Conservation (phyloP, 2,888 invertebrate species). For the Trileptium ribeirensis region DNA sequence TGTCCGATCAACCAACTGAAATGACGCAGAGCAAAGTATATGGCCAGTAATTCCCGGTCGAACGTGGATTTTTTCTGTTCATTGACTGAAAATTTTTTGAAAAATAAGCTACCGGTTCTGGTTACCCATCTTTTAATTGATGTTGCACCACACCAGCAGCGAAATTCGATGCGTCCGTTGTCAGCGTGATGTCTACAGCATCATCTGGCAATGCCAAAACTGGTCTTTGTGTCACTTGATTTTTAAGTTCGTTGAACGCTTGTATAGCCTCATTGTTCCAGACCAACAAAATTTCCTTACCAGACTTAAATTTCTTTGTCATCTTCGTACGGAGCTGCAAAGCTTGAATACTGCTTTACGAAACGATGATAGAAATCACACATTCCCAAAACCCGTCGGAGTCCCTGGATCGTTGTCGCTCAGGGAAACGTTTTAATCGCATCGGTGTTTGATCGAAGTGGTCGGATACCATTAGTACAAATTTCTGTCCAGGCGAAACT, state of each 20-base stretch:
- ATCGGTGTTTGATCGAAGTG: background rate
- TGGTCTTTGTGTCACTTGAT: background rate
- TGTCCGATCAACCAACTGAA: background rate
- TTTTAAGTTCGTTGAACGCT: background rate
- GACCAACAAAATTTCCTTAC: no score
- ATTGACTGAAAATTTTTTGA: background rate
- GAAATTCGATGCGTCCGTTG: background rate
- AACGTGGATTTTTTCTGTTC: background rate
- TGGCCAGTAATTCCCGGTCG: background rate
- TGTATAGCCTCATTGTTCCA: background rate
- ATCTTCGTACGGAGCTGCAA: background rate
- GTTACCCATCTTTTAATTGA: background rate
- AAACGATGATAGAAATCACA: background rate
- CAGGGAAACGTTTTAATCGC: background rate
- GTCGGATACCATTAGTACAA: background rate
- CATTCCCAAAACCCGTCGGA: background rate
- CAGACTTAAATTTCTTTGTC: background rate
- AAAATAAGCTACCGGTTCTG: background rate
- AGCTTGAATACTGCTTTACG: background rate
- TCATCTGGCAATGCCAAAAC: background rate
- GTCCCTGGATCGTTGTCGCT: background rate
- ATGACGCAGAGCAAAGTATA: background rate
- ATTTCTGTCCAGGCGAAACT: background rate
- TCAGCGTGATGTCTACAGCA: background rate
- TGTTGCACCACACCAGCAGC: background rate